These are phyloP conservation scores for Lucilia cuprina DNA, from an alignment of 1,140 invertebrate species.

Conservation along the genomic window DNA sequence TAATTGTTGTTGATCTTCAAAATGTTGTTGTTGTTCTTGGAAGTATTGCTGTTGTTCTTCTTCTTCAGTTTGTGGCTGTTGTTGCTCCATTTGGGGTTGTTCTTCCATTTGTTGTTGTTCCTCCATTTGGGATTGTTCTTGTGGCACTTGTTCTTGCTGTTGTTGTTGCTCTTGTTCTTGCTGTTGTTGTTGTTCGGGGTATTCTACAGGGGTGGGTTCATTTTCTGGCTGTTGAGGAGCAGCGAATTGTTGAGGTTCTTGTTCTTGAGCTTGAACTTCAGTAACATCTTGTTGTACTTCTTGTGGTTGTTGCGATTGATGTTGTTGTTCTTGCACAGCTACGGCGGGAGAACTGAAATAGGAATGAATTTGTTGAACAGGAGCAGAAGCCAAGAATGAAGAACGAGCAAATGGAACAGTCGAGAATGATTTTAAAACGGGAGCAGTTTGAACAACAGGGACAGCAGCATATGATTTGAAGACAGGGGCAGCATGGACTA, in stretches of 20 bases:
- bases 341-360: background rate
- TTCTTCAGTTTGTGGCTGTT: conserved; percentile 47
- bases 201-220: conserved; percentile 46
- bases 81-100: conserved; percentile 49
- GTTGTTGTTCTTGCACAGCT: conserved; percentile 40
- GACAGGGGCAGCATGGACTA: conserved; percentile 37
- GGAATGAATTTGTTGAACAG: conserved; percentile 11
- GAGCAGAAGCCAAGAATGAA: background rate
- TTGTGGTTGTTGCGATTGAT: conserved; percentile 37
- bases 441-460: conserved; percentile 62
- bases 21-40: conserved; percentile 42
- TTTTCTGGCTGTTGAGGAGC: conserved; percentile 49
- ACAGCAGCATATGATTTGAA: conserved; percentile 51
- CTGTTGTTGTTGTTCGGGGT: conserved; percentile 40
- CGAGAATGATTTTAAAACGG: conserved; percentile 41
- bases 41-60: conserved; percentile 38
- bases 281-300: conserved; percentile 42
- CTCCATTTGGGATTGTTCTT: conserved; percentile 39
- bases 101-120: conserved; percentile 47
- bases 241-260: conserved; percentile 43
- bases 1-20: conserved; percentile 43
- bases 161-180: conserved; percentile 49
- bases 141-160: conserved; percentile 39
- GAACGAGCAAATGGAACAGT: background rate
- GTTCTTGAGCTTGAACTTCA: conserved; percentile 43